Conservation (phyloP, 2,888 invertebrate species). For the Lasioglossum lativentre region DNA sequence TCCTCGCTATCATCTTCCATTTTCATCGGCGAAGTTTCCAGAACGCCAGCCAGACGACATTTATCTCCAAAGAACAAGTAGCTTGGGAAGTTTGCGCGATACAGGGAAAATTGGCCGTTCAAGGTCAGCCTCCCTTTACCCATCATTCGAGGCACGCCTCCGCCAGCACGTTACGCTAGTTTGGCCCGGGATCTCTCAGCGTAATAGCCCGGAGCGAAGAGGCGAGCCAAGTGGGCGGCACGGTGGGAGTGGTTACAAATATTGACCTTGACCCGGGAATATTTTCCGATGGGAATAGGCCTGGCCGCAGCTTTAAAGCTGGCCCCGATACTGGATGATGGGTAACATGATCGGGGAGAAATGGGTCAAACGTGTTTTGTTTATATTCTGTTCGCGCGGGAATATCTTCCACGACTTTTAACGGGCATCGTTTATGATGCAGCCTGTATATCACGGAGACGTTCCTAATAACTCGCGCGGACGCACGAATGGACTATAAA, state of each 20-base stretch:
- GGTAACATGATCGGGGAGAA: not conserved
- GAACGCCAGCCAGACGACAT: not conserved
- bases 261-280: constrained; percentile 19
- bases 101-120: not conserved
- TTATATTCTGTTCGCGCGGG: not conserved
- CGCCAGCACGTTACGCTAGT: not conserved
- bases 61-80: not conserved
- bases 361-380: not conserved
- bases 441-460: not conserved
- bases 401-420: not conserved
- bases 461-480: not conserved
- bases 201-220: constrained; percentile 10
- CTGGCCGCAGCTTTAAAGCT: not conserved
- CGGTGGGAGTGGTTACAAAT: constrained; percentile 13
- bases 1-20: not conserved
- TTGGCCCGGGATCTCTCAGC: not conserved
- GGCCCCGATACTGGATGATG: not conserved
- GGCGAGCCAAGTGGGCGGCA: not conserved
- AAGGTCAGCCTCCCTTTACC: not conserved
- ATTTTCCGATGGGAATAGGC: not conserved
- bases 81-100: not conserved
- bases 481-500: constrained; percentile 1
- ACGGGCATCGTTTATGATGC: not conserved
- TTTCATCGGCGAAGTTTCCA: not conserved
- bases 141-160: constrained; percentile 5